Percentiles rank a stretch among this genome's conserved stretches.
Conservation (phyloP, 2,113 vertebrate species). For the Pandion haliaetus region DNA sequence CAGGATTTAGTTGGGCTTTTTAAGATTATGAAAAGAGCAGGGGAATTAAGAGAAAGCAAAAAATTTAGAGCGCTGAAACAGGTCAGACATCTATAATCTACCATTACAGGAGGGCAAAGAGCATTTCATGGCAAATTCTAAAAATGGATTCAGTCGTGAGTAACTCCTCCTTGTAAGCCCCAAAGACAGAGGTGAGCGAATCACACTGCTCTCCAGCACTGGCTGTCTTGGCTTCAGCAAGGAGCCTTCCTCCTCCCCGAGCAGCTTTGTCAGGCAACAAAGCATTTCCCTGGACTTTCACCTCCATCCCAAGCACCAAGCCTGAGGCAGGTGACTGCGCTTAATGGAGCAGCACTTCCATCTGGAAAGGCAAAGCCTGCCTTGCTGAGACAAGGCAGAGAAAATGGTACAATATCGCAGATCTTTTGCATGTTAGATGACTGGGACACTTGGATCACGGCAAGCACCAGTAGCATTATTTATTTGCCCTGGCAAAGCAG, state of each 20-base stretch:
- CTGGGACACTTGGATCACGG: fast-evolving
- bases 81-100: not conserved
- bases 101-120: not conserved
- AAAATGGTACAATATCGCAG: fast-evolving
- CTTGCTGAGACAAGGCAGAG: not conserved
- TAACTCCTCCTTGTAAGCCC: not conserved
- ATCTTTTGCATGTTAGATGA: fast-evolving
- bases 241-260: not conserved
- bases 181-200: not conserved
- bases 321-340: not conserved
- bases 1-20: slow-evolving; percentile 11
- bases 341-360: not conserved
- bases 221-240: not conserved
- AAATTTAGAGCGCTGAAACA: not conserved
- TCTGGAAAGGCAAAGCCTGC: not conserved
- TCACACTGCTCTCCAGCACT: not conserved
- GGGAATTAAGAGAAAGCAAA: slow-evolving; percentile 7
- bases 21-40: slow-evolving; percentile 13
- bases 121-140: not conserved
- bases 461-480: not conserved
- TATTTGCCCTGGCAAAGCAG: not conserved
- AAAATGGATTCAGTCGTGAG: not conserved
- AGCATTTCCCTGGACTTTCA: not conserved
- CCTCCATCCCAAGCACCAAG: not conserved
- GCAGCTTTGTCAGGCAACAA: not conserved